Conservation (phyloP, 2,113 vertebrate genomes). For the Mustela lutreola region DNA sequence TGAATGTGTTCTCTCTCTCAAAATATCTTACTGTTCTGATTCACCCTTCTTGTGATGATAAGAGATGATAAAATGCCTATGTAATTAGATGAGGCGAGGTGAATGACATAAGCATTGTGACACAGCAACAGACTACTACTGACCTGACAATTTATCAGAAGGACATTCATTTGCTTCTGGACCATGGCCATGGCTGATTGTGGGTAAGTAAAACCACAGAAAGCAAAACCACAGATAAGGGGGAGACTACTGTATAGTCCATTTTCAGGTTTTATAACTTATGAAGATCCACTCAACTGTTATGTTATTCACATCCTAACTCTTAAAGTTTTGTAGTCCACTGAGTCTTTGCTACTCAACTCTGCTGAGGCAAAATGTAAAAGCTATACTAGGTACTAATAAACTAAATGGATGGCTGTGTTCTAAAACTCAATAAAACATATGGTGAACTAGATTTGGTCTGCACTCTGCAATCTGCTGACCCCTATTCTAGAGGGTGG, state of each 20-base stretch:
- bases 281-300: not conserved
- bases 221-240: not conserved
- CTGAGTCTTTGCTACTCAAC: not conserved
- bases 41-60: not conserved
- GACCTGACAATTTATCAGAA: not conserved
- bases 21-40: not conserved
- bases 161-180: not conserved
- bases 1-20: not conserved
- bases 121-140: not conserved
- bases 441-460: not conserved
- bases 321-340: not conserved
- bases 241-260: not conserved
- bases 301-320: not conserved
- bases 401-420: not conserved
- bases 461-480: not conserved
- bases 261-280: conserved; percentile 31
- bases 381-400: not conserved
- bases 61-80: not conserved
- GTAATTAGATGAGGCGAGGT: not conserved
- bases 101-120: not conserved
- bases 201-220: not conserved
- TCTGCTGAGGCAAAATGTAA: not conserved
- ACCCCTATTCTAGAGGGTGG: not conserved
- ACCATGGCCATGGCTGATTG: not conserved
- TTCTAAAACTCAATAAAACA: not conserved